Evolutionary conservation across 2,113 vertebrate species (phyloP).

Genomic region (Lampris megalopsis): DNA sequence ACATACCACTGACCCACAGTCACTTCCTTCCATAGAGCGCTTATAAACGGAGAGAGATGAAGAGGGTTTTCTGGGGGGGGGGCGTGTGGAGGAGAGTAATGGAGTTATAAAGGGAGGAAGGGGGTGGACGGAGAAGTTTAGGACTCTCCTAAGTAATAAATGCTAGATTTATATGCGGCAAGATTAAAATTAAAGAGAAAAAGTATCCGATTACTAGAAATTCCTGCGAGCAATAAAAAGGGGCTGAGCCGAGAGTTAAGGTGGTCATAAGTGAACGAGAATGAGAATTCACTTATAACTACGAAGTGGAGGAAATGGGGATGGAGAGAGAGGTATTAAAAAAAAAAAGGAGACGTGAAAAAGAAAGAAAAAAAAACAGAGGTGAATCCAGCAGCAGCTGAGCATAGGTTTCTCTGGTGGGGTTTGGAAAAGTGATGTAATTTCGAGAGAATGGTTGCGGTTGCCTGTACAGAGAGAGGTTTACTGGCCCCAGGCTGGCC

Average conservation of each 20-base stretch:
- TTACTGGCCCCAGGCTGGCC: conserved; percentile 75
- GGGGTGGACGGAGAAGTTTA: background rate
- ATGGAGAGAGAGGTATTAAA: conserved; percentile 1
- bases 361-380: conserved; percentile 35
- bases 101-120: background rate
- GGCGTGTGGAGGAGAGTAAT: background rate
- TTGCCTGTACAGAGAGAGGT: conserved; percentile 69
- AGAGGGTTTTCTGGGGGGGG: conserved; percentile 19
- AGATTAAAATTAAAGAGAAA: conserved; percentile 8
- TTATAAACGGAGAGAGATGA: conserved; percentile 45
- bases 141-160: background rate
- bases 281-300: background rate
- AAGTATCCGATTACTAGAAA: background rate
- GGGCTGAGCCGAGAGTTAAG: background rate
- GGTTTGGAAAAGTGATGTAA: conserved; percentile 79
- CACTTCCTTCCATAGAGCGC: conserved; percentile 70
- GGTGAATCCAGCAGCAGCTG: conserved; percentile 61
- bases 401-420: conserved; percentile 61
- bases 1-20: conserved; percentile 74
- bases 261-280: background rate
- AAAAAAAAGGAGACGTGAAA: conserved; percentile 22
- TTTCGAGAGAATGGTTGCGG: conserved; percentile 73
- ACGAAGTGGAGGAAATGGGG: background rate
- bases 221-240: background rate
- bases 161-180: background rate